phyloP scores from a whole-genome alignment of 2,888 invertebrate genomes.

The Tenthredo livida region DNA sequence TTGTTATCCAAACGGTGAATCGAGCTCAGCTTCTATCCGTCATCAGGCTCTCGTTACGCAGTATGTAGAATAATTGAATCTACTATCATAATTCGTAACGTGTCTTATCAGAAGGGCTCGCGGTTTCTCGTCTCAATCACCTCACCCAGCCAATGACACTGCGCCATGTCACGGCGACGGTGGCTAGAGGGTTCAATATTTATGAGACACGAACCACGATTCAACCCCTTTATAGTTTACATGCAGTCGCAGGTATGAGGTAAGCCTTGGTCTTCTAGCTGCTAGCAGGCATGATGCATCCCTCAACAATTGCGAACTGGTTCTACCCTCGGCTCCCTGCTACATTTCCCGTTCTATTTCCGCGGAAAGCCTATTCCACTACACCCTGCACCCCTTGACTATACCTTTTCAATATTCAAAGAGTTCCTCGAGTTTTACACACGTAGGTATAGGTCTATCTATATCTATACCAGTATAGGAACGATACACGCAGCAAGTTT shows the following conservation, averaged over 20 bases:
- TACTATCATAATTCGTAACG: neutral
- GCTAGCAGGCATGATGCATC: neutral
- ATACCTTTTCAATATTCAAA: constrained; percentile 22
- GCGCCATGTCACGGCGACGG: neutral
- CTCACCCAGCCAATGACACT: neutral
- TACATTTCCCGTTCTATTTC: neutral
- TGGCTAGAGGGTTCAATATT: neutral
- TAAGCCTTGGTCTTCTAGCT: neutral
- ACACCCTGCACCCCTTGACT: neutral
- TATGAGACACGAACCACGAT: constrained; percentile 6
- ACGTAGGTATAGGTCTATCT: neutral
- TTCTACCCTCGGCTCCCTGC: neutral
- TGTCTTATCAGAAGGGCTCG: neutral
- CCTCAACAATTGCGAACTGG: neutral
- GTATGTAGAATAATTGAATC: neutral
- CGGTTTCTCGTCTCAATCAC: constrained; percentile 18
- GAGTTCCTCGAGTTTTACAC: neutral
- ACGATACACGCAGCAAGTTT: neutral
- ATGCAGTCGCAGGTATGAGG: neutral
- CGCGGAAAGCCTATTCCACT: neutral
- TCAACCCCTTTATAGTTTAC: neutral
- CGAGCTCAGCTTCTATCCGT: neutral
- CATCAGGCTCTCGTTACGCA: neutral
- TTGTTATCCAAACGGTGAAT: neutral
- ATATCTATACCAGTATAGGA: neutral